These are phyloP conservation scores for Drosophila recens DNA, from an alignment of 2,888 invertebrate species.

Conservation along the genomic window DNA sequence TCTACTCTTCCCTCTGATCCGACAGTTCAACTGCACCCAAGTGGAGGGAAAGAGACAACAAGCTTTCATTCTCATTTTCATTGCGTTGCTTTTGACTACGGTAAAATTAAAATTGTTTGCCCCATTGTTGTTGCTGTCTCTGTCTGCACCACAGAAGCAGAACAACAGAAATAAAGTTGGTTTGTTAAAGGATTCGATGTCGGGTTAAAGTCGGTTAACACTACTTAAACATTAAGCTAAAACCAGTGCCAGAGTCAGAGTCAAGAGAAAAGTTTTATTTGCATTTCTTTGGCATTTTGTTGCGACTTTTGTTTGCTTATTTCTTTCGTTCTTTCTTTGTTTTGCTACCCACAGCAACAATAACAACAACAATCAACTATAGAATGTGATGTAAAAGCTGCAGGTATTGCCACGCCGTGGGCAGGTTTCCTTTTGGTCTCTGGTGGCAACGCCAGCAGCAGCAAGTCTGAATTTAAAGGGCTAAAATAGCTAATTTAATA, in stretches of 20 bases:
- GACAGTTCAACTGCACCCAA: neutral
- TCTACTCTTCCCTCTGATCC: constrained; percentile 9
- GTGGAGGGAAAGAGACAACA: neutral
- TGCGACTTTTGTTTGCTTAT: constrained; percentile 52
- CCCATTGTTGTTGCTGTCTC: constrained; percentile 9
- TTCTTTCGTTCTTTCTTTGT: neutral
- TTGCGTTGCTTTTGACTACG: constrained; percentile 41
- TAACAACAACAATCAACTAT: constrained; percentile 32
- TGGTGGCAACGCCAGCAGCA: constrained; percentile 32
- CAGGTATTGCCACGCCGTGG: constrained; percentile 53
- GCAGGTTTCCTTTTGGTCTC: constrained; percentile 20
- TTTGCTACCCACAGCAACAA: constrained; percentile 19
- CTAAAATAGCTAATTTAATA: neutral
- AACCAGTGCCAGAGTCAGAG: constrained; percentile 12
- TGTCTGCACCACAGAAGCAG: neutral
- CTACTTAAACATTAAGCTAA: constrained; percentile 46
- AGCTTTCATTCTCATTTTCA: constrained; percentile 50
- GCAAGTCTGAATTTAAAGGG: constrained; percentile 7
- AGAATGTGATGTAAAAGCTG: constrained; percentile 60
- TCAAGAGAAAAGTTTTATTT: constrained; percentile 65
- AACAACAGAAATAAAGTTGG: constrained; percentile 2
- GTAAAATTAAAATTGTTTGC: constrained; percentile 55
- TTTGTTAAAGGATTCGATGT: constrained; percentile 26
- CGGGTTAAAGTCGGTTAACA: constrained; percentile 34
- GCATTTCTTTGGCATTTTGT: constrained; percentile 74